Conservation (phyloP, 2,888 invertebrate genomes). For the Bimastos eiseni region DNA sequence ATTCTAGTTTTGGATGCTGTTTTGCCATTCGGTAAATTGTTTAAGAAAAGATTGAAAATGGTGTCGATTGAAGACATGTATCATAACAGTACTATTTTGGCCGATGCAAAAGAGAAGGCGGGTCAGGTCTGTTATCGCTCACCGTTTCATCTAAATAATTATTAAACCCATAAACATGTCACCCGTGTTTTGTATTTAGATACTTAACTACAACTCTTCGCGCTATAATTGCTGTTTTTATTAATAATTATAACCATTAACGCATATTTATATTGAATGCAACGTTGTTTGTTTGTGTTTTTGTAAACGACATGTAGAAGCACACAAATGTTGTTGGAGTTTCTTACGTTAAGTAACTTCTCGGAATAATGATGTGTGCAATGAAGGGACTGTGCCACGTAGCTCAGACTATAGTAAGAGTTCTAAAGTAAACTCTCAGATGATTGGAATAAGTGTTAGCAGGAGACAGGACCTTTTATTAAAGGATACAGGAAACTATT, state of each 20-base stretch:
- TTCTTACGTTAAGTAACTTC: background rate
- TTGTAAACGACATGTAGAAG: background rate
- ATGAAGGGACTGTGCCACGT: background rate
- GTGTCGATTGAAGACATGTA: slow-evolving; percentile 22
- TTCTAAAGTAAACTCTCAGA: background rate
- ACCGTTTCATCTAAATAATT: background rate
- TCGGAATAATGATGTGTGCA: background rate
- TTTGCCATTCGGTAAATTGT: background rate
- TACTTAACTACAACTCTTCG: background rate
- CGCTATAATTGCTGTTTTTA: background rate
- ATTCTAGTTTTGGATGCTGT: background rate
- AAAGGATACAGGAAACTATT: too few relatives aligned
- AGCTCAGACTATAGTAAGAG: background rate
- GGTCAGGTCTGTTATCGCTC: background rate
- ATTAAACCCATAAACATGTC: too few relatives aligned
- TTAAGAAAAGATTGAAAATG: background rate
- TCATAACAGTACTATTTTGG: background rate
- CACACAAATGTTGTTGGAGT: background rate
- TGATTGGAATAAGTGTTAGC: background rate
- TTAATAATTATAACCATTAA: background rate
- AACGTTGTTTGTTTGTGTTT: background rate
- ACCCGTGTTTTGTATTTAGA: background rate
- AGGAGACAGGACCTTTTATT: too few relatives aligned
- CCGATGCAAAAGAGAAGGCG: slow-evolving; percentile 8
- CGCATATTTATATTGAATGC: background rate